A percentile compares a stretch with the other conserved stretches of the same genome.
Conservation (phyloP, 2,113 vertebrate species). For the Salvelinus sp. region DNA sequence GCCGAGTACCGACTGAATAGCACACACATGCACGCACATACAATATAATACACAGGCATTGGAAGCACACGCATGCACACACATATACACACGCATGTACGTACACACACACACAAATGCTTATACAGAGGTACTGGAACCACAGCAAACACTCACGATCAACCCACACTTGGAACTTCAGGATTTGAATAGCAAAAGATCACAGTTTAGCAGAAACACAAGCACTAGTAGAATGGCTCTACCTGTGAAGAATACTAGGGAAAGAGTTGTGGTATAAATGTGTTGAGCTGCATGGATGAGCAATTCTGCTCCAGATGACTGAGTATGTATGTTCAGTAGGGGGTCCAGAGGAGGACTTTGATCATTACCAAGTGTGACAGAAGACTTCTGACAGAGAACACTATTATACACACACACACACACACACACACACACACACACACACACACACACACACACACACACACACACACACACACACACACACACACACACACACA, state of each 20-base stretch:
- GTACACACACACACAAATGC: neutral
- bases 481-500: neutral
- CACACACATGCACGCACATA: neutral
- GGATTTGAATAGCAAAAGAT: neutral
- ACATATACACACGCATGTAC: neutral
- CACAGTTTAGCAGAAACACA: neutral
- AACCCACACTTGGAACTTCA: too few relatives aligned
- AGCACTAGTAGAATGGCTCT: neutral
- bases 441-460: neutral
- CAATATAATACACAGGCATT: neutral
- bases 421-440: too few relatives aligned
- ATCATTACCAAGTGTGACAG: constrained; percentile 77
- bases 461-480: neutral
- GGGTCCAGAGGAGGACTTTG: constrained; percentile 73
- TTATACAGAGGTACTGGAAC: neutral
- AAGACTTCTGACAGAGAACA: constrained; percentile 73
- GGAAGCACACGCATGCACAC: neutral
- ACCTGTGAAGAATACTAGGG: neutral
- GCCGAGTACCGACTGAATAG: constrained; percentile 11
- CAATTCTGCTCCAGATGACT: constrained; percentile 73
- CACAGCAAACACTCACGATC: too few relatives aligned
- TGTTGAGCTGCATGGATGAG: constrained; percentile 60
- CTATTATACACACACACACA: neutral
- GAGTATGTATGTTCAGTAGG: constrained; percentile 67
- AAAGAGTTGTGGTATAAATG: neutral